phyloP scores from a whole-genome alignment of 2,888 invertebrate species.

The Pseudococcus viburni region DNA sequence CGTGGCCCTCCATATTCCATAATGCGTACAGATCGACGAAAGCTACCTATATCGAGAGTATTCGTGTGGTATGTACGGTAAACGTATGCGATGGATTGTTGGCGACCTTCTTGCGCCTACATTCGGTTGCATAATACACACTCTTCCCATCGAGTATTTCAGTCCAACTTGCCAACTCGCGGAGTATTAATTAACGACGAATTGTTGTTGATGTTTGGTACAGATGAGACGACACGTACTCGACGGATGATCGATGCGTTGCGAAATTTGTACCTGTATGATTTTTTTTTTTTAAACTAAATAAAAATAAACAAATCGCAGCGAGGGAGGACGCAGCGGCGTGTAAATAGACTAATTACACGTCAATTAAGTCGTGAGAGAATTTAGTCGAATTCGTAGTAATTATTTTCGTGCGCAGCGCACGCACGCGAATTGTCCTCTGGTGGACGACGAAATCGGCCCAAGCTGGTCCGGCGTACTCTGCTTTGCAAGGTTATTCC shows the following conservation, averaged over 20 bases:
- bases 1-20: not conserved
- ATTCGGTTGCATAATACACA: constrained; percentile 1
- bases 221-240: too few species aligned
- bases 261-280: not conserved
- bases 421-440: not conserved
- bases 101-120: constrained; percentile 52
- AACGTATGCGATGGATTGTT: constrained; percentile 25
- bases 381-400: not conserved
- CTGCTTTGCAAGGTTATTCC: constrained; percentile 13
- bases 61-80: not conserved
- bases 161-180: too few species aligned
- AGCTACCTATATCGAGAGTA: not conserved
- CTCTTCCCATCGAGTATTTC: not conserved
- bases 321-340: not conserved
- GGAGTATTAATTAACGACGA: too few species aligned
- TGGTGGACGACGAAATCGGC: not conserved
- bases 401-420: not conserved
- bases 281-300: not conserved
- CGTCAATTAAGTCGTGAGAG: constrained; percentile 19
- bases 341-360: constrained; percentile 16
- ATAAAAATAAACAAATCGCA: not conserved
- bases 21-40: not conserved
- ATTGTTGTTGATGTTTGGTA: too few species aligned
- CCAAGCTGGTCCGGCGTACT: not conserved
- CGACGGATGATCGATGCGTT: not conserved